These are phyloP conservation scores for Norana najaformis DNA, from an alignment of 2,888 invertebrate species.

Conservation along the genomic window DNA sequence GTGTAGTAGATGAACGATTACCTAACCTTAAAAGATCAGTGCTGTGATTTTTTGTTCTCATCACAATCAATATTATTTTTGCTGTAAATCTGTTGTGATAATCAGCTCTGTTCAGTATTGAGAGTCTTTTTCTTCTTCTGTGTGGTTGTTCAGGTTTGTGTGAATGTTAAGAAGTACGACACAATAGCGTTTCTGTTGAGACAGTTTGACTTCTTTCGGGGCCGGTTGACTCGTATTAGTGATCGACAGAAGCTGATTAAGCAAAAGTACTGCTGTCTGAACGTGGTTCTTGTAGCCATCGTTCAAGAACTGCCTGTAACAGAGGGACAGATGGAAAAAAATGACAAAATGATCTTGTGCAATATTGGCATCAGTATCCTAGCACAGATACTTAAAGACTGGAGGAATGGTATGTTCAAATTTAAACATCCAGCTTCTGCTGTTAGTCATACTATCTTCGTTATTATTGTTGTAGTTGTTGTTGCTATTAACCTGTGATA, in stretches of 20 bases:
- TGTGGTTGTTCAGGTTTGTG: not conserved
- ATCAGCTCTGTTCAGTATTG: not conserved
- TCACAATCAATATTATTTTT: too few relatives aligned
- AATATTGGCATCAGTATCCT: not conserved
- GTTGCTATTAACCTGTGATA: too few relatives aligned
- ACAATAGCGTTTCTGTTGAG: not conserved
- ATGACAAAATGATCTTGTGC: not conserved
- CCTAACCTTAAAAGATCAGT: too few relatives aligned
- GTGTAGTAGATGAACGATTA: too few relatives aligned
- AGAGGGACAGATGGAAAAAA: not conserved
- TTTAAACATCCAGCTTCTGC: not conserved
- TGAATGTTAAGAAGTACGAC: not conserved
- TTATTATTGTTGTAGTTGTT: not conserved
- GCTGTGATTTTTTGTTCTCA: too few relatives aligned
- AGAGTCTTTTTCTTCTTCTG: not conserved
- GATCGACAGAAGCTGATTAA: not conserved
- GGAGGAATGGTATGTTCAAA: not conserved
- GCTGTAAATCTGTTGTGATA: not conserved
- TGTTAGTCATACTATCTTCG: not conserved
- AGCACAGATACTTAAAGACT: not conserved
- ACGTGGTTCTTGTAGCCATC: not conserved
- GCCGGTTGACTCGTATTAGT: not conserved
- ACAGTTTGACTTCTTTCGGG: not conserved
- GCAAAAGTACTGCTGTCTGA: slow-evolving; percentile 15
- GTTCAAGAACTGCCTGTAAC: not conserved